These are phyloP conservation scores for Stylophora pistillata DNA, from an alignment of 64 coral and sea anemone species.

Conservation along the genomic window DNA sequence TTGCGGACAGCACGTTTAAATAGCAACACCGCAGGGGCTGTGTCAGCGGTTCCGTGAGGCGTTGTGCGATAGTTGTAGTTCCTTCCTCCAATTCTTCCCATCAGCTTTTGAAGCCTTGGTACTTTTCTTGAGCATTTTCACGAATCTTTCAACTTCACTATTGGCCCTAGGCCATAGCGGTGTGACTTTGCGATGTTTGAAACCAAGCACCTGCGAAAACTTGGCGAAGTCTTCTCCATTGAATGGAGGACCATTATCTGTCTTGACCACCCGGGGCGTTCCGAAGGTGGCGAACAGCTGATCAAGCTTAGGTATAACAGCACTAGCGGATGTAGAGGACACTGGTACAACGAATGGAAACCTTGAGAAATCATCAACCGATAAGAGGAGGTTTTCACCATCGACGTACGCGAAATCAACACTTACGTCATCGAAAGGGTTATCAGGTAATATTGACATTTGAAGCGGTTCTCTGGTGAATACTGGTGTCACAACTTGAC, in stretches of 20 bases:
- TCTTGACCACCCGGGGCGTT: neutral
- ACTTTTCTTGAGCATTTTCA: conserved; percentile 27
- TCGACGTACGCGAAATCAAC: neutral
- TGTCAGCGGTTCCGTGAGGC: conserved; percentile 2
- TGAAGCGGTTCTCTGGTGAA: conserved; percentile 15
- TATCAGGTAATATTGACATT: conserved; percentile 26
- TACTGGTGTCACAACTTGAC: neutral
- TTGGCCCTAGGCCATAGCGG: conserved; percentile 36
- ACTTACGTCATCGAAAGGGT: conserved; percentile 7
- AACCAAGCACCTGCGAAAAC: conserved; percentile 29
- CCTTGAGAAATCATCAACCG: conserved; percentile 24
- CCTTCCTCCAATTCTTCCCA: conserved; percentile 21
- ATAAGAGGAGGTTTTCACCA: conserved; percentile 18
- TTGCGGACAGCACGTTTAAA: conserved; percentile 20
- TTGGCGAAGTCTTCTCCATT: conserved; percentile 44
- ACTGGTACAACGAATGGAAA: neutral
- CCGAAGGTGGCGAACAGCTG: neutral
- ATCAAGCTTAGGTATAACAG: neutral
- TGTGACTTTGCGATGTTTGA: conserved; percentile 55
- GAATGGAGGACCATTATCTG: conserved; percentile 33
- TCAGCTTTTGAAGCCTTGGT: conserved; percentile 23
- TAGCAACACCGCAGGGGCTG: conserved; percentile 1
- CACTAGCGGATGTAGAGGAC: conserved; percentile 14
- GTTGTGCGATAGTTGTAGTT: conserved; percentile 30
- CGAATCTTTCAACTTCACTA: conserved; percentile 10